These are phyloP conservation scores for Mercenaria mercenaria DNA, from an alignment of 1,140 invertebrate genomes.

Conservation along the genomic window DNA sequence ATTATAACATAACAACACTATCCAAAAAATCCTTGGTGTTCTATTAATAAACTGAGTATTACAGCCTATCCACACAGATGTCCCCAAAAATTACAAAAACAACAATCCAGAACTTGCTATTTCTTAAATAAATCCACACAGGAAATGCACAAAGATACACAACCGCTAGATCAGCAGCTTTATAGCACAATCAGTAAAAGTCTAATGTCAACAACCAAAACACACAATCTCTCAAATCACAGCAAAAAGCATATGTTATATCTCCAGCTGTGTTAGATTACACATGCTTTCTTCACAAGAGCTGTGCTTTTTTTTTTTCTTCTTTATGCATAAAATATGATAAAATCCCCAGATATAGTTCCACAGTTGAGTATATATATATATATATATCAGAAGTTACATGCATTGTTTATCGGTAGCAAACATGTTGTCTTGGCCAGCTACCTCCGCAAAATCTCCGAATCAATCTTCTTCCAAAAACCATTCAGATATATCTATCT, in stretches of 20 bases:
- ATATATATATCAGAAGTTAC: not conserved
- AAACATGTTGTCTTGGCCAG: not conserved
- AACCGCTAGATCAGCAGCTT: no score
- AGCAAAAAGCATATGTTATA: not conserved
- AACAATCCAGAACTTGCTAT: no score
- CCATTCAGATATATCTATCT: constrained; percentile 2
- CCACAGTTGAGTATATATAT: not conserved
- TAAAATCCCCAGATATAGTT: constrained; percentile 6
- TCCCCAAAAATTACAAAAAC: no score
- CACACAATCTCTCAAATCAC: not conserved
- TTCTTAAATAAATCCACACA: no score
- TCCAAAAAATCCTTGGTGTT: no score
- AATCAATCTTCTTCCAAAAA: constrained; percentile 2
- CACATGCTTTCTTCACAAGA: not conserved
- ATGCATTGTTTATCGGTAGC: not conserved
- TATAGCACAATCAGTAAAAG: no score
- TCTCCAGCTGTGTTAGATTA: constrained; percentile 40
- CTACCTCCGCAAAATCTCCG: not conserved
- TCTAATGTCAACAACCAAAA: constrained; percentile 8
- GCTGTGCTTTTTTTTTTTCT: not conserved
- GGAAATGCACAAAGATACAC: no score
- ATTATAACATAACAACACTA: no score
- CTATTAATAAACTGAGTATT: no score
- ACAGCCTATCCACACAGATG: no score
- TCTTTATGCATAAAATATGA: not conserved